Percentiles rank a stretch among this genome's conserved stretches.
These are phyloP conservation scores for Zele albiditarsus DNA, from an alignment of 2,888 invertebrate species.

Conservation along the genomic window DNA sequence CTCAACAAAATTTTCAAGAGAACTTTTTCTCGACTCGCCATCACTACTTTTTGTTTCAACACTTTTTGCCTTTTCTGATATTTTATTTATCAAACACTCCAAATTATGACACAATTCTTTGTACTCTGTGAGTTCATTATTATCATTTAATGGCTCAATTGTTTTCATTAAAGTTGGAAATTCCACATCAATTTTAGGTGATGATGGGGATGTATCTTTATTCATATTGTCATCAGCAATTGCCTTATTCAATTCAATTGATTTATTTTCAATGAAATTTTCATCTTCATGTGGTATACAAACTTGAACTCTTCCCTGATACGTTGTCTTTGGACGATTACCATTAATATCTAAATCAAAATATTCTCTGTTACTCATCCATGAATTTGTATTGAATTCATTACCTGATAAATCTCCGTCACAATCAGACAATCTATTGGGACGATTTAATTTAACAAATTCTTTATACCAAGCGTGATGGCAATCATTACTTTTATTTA, in stretches of 20 bases:
- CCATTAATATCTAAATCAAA: conserved; percentile 59
- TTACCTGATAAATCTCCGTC: neutral
- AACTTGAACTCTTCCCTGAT: conserved; percentile 54
- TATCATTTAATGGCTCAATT: conserved; percentile 52
- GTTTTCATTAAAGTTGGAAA: conserved; percentile 30
- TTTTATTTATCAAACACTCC: conserved; percentile 62
- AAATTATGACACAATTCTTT: conserved; percentile 65
- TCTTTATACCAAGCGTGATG: conserved; percentile 49
- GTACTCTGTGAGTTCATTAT: conserved; percentile 62
- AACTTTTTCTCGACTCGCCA: conserved; percentile 32
- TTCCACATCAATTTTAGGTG: neutral
- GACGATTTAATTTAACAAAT: conserved; percentile 41
- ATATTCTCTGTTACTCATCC: conserved; percentile 24
- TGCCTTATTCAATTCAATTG: neutral
- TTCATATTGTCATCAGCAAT: neutral
- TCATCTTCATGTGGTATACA: conserved; percentile 50
- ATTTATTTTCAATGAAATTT: neutral
- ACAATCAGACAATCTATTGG: conserved; percentile 16
- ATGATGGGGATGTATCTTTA: neutral
- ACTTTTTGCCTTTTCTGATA: conserved; percentile 43
- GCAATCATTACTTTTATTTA: conserved; percentile 73
- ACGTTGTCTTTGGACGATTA: conserved; percentile 52
- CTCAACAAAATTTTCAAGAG: conserved; percentile 46
- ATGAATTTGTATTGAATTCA: conserved; percentile 17
- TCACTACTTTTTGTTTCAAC: conserved; percentile 19